Base-by-base conservation (phyloP, 2,797 vertebrate species). In the Coccyzus lansbergi region DNA sequence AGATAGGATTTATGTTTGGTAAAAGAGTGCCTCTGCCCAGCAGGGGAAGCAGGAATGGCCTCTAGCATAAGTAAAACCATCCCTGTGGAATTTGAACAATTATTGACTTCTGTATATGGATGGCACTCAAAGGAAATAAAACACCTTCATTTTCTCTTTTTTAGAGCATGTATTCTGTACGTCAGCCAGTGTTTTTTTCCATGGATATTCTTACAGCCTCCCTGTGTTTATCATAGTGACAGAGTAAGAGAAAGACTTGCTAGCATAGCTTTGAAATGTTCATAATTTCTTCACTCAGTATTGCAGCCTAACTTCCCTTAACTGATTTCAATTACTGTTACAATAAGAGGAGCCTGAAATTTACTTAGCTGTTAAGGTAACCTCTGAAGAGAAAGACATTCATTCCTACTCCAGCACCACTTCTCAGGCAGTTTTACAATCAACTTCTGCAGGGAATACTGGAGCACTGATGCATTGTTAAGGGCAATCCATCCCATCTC, bases 391-490 rank as follows among this genome's bases (percentile, higher is more conserved):
- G 26, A 81, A 49, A 21, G 7, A 8, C 46, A 48, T 75, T 59
- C 34, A 38, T 70, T 88, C 26, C 42, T 81, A 25, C 46, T 79
- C 17, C 25, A 58, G 40, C 26, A 74, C 76, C 36, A 40, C 10
- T 46, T 91, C 82, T 78, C 46, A 69, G 65, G 51, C 46, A 83
- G 36, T 83, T 94, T 83, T 91, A 78, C 58, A 89, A 31, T 58
- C 24, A 8, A 0, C 38, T 83, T 91, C 80, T 86, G 25, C 24
- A 40, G n/a, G 36, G 69, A 91, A 67, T 71, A 82, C 24, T 2
- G 5, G 42, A 69, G 72, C 62, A 86, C n/a, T 67, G 69, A 91
- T 78, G 91, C 26, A 58, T 85, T 5, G 0, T 40, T 40, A 88
- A 89, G 44, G 51, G 36, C 62, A 77, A 36, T 52, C 44, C 63